These are phyloP conservation scores for Drosophila sp. DNA, from an alignment of 1,140 invertebrate genomes.

Conservation along the genomic window DNA sequence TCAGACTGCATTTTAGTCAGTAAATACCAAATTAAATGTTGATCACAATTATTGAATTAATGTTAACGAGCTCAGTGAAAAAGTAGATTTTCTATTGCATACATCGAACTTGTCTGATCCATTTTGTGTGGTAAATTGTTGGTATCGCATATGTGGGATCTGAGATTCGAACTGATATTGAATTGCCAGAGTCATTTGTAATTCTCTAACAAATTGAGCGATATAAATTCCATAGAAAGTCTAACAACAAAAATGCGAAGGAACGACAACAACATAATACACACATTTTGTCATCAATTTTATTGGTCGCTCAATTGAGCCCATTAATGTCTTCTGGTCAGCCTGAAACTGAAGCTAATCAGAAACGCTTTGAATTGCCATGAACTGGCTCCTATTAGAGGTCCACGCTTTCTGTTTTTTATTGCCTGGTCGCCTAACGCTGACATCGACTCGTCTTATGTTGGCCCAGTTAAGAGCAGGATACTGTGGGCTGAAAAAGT, in stretches of 20 bases:
- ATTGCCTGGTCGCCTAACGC: slow-evolving; percentile 24
- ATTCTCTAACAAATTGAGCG: slow-evolving; percentile 43
- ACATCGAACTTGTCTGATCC: slow-evolving; percentile 3
- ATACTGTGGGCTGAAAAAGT: slow-evolving; percentile 3
- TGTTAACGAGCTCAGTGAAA: too few species aligned
- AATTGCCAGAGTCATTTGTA: slow-evolving; percentile 30
- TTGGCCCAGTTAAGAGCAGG: slow-evolving; percentile 38
- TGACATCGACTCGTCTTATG: slow-evolving; percentile 14
- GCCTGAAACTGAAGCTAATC: slow-evolving; percentile 1
- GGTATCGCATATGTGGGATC: slow-evolving; percentile 5
- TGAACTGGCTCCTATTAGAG: slow-evolving; percentile 1
- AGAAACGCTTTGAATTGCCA: slow-evolving; percentile 35
- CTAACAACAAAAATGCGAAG: slow-evolving; percentile 1
- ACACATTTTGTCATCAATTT: slow-evolving; percentile 48
- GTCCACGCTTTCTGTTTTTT: slow-evolving; percentile 41
- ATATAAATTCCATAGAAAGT: slow-evolving; percentile 36
- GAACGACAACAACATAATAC: slow-evolving; percentile 1
- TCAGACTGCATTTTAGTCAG: too few species aligned
- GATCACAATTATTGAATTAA: too few species aligned
- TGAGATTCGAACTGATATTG: slow-evolving; percentile 15
- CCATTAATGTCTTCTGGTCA: slow-evolving; percentile 50
- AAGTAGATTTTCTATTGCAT: too few species aligned
- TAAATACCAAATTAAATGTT: too few species aligned
- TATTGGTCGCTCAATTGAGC: slow-evolving; percentile 50
- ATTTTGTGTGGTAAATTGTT: slow-evolving; percentile 18